Evolutionary conservation across 2,888 invertebrate species (phyloP).

Genomic region (Drosophila putrida): DNA sequence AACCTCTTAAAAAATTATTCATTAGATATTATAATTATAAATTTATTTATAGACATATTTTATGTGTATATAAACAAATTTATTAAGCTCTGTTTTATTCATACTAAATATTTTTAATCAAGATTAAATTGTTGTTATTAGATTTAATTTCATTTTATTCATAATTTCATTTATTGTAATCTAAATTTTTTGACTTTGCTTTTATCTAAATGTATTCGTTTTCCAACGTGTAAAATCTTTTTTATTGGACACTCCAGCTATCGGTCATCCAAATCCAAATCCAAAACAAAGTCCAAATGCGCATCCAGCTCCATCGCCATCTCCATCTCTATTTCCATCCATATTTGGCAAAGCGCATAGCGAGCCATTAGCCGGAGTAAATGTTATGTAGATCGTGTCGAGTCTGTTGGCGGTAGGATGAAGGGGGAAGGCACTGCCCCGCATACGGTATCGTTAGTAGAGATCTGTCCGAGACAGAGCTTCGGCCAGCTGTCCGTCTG

Average conservation of each 20-base stretch:
- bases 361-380: slow-evolving; percentile 69
- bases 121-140: too few relatives aligned
- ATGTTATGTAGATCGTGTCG: slow-evolving; percentile 79
- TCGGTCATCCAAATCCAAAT: slow-evolving; percentile 36
- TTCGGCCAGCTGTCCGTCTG: slow-evolving; percentile 27
- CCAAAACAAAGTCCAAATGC: slow-evolving; percentile 19
- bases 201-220: not conserved
- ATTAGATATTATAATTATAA: not conserved
- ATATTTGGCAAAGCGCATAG: slow-evolving; percentile 65
- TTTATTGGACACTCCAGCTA: slow-evolving; percentile 12
- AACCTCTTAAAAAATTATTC: too few relatives aligned
- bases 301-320: slow-evolving; percentile 17
- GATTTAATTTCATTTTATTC: not conserved
- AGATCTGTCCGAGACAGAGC: slow-evolving; percentile 62
- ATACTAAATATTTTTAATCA: too few relatives aligned
- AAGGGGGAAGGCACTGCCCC: slow-evolving; percentile 10
- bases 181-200: not conserved
- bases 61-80: too few relatives aligned
- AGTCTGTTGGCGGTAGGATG: slow-evolving; percentile 14
- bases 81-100: too few relatives aligned
- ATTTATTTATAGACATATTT: too few relatives aligned
- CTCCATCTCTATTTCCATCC: slow-evolving; percentile 43
- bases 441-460: slow-evolving; percentile 74
- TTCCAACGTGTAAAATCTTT: slow-evolving; percentile 25
- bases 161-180: not conserved